Evolutionary conservation across 2,113 vertebrate genomes (phyloP), one percentile per base, ranked within the genome.

Genomic region (Ailuropoda melanoleuca): DNA sequence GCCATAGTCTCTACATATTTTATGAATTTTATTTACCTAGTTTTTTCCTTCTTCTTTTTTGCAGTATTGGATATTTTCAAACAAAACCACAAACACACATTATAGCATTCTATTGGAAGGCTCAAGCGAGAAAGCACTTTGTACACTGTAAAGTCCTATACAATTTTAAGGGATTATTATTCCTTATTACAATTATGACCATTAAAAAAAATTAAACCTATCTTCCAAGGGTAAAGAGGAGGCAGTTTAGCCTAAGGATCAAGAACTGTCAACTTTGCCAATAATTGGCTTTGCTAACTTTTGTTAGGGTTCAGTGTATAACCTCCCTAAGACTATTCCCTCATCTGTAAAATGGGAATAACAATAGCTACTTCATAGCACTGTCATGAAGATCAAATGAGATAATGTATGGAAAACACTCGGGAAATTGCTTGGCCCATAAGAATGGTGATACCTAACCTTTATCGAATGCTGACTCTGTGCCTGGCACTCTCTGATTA

Each of bases 1-100:
- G 24, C 12, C 62, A 50, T 70, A 43, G 7, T 94, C 70, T 92
- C 34, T 82, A 72, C 29, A 34, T 60, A 56, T 64, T 84, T 87
- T 90, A 87, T 53, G 23, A 68, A 85, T 93, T 84, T 72, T 31
- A 83, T 90, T 70, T 43, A 53, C 74, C 23, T 83, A 68, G 29
- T 64, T 81, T 74, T 64, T 94, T 82, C 64, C 15, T 87, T 56
- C 37, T 82, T 31, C 58, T 86, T 55, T 21, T 78, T 43, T 87
- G n/a, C 17, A 75, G 53, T 92, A 86, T 19, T 94, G 56, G 72
- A 70, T 88, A 58, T 50, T 95, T 60, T 95, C 4, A 92, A 90
- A 87, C 11, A 66, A 70, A 80, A 78, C 11, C 78, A 48, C 50
- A 88, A 75, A 37, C 81, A 87, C 11, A 39, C 1, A 46, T 66